Evolutionary conservation across 2,113 vertebrate species (phyloP).

Genomic region (Pygoscelis antarcticus): DNA sequence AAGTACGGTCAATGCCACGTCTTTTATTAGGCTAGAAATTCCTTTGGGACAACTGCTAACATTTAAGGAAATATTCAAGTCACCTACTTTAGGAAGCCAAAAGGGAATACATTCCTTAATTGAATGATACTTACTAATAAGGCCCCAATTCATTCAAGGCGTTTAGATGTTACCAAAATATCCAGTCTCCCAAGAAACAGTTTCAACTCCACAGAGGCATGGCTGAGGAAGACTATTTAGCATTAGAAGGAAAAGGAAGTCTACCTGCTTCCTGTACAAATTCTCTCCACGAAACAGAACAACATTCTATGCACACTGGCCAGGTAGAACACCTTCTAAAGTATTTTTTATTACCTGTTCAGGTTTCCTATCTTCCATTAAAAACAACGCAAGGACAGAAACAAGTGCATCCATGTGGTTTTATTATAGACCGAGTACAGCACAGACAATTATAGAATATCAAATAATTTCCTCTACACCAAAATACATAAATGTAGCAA

Average conservation of each 20-base stretch:
- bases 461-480: background rate
- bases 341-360: background rate
- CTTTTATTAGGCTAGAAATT: background rate
- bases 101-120: constrained; percentile 8
- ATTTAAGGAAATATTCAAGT: background rate
- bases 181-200: background rate
- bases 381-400: background rate
- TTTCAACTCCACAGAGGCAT: background rate
- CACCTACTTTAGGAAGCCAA: background rate
- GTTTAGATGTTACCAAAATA: background rate
- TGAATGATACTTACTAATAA: constrained; percentile 4
- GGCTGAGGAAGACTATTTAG: background rate
- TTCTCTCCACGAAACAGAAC: background rate
- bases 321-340: background rate
- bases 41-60: background rate
- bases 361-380: background rate
- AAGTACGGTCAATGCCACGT: background rate
- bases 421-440: background rate
- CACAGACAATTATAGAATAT: background rate
- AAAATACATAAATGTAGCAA: background rate
- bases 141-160: background rate
- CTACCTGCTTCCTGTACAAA: background rate
- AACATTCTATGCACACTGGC: rapidly evolving
- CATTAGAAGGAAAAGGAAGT: background rate
- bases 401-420: background rate